Percentiles rank a stretch among this genome's conserved stretches.
Conservation (phyloP, 2,888 invertebrate genomes). For the Hofmannophila pseudospretella region DNA sequence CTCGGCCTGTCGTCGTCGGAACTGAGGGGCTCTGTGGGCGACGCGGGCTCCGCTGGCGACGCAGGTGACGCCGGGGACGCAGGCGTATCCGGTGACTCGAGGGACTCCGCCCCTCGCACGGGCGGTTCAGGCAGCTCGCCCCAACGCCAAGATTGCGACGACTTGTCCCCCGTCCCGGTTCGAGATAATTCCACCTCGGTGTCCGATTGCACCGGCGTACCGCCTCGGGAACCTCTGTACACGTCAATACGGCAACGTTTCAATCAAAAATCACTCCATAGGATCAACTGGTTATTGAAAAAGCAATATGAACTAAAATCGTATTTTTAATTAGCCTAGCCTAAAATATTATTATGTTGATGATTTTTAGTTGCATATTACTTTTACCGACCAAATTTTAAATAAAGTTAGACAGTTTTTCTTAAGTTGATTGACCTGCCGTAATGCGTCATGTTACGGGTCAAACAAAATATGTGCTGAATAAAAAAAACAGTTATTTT, state of each 20-base stretch:
- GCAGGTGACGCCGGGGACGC: conserved; percentile 37
- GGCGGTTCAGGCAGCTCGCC: conserved; percentile 87
- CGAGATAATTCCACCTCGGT: conserved; percentile 91
- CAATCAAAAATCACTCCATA: not conserved
- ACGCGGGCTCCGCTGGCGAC: conserved; percentile 45
- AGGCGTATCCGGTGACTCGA: conserved; percentile 29
- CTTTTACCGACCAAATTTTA: no score
- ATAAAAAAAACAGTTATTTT: not conserved
- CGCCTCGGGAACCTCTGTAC: conserved; percentile 80
- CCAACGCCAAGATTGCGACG: conserved; percentile 91
- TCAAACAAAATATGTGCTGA: not conserved
- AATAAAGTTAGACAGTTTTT: not conserved
- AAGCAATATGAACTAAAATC: not conserved
- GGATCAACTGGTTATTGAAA: not conserved
- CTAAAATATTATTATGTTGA: no score
- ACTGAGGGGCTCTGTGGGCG: conserved; percentile 61
- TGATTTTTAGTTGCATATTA: no score
- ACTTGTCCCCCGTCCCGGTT: conserved; percentile 60
- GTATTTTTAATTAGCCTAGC: no score
- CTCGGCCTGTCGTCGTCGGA: conserved; percentile 70
- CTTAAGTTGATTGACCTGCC: not conserved
- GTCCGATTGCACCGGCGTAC: conserved; percentile 94
- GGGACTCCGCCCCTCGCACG: conserved; percentile 36
- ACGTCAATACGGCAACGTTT: no score
- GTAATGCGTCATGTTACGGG: not conserved